phyloP scores from a whole-genome alignment of 1,140 invertebrate genomes.

The Drepana arcuata region DNA sequence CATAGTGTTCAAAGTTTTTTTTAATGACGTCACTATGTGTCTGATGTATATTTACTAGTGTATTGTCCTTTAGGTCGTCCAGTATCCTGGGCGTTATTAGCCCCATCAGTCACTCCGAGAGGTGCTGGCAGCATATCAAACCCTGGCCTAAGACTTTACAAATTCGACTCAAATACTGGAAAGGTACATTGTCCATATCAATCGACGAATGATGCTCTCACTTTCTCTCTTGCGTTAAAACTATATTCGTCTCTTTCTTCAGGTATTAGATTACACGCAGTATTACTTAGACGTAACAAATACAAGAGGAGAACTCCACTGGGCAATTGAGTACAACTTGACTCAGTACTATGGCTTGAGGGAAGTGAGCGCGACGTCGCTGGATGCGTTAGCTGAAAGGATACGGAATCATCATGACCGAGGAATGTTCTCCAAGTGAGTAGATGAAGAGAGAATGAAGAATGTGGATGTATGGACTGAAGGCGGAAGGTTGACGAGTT shows the following conservation, averaged over 20 bases:
- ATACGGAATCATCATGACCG: slow-evolving; percentile 47
- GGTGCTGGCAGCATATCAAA: slow-evolving; percentile 85
- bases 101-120: slow-evolving; percentile 87
- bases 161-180: slow-evolving; percentile 87
- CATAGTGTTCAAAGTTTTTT: too few relatives aligned
- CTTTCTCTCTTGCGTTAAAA: neutral
- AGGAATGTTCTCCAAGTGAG: slow-evolving; percentile 43
- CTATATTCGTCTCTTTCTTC: slow-evolving; percentile 11
- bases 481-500: too few relatives aligned
- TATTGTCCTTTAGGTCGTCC: slow-evolving; percentile 75
- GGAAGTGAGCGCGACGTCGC: slow-evolving; percentile 77
- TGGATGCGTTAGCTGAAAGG: slow-evolving; percentile 83
- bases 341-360: slow-evolving; percentile 82
- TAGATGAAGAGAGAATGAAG: too few relatives aligned
- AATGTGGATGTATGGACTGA: too few relatives aligned
- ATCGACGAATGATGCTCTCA: too few relatives aligned
- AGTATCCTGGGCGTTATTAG: slow-evolving; percentile 86
- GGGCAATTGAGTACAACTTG: slow-evolving; percentile 87
- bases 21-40: too few relatives aligned
- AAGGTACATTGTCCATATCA: too few relatives aligned
- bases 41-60: too few relatives aligned
- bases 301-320: slow-evolving; percentile 79
- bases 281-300: slow-evolving; percentile 90
- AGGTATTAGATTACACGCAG: slow-evolving; percentile 91
- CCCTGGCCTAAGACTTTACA: slow-evolving; percentile 89